A percentile compares a stretch with the other conserved stretches of the same genome.
Conservation (phyloP, 2,888 invertebrate species). For the Aricia artaxerxes region DNA sequence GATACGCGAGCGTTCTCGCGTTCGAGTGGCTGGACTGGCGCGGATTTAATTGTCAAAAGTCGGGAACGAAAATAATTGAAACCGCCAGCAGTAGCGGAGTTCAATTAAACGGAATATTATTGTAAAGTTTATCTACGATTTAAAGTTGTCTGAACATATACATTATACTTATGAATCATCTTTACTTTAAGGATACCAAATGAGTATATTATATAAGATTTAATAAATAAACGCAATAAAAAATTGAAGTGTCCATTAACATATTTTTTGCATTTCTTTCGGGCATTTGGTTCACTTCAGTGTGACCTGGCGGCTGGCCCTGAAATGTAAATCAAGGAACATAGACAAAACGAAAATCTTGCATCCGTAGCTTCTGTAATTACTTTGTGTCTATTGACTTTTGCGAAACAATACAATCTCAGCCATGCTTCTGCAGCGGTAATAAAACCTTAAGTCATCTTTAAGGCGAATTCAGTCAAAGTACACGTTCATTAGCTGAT, state of each 20-base stretch:
- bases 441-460: background rate
- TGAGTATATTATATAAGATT: too few species aligned
- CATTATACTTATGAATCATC: too few species aligned
- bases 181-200: too few species aligned
- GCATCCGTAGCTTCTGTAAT: background rate
- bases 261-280: too few species aligned
- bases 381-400: background rate
- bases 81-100: background rate
- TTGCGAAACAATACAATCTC: background rate
- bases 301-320: too few species aligned
- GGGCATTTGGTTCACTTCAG: too few species aligned
- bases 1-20: background rate
- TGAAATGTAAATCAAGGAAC: background rate
- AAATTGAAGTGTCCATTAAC: background rate
- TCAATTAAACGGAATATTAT: background rate
- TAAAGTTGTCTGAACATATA: background rate
- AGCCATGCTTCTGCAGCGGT: background rate
- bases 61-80: conserved; percentile 12
- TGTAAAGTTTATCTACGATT: background rate
- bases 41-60: conserved; percentile 19
- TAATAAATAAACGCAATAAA: too few species aligned
- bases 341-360: background rate
- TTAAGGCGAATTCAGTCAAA: background rate
- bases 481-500: background rate
- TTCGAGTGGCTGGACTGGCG: conserved; percentile 4